Base-by-base conservation (phyloP, 2,797 vertebrate genomes). In the Gorsachius magnificus region DNA sequence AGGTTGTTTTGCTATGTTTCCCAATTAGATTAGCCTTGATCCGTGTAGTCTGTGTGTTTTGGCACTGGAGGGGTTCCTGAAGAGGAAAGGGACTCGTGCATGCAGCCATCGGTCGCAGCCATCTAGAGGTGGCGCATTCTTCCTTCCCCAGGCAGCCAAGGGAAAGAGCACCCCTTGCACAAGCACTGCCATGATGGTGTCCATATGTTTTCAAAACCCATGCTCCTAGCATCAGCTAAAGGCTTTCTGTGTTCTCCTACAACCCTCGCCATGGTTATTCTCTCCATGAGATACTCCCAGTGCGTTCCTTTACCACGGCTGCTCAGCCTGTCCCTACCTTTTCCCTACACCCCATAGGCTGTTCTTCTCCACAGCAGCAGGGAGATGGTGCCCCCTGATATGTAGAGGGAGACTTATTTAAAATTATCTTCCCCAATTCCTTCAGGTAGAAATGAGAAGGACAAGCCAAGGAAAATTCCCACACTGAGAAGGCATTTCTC, bases 61-160 rank as follows among this genome's bases (percentile, higher is more conserved):
- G 58, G 18, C 65, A 18, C 33, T 6, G 56, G 50, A 50, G 36
- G 57, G 24, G 4, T 80, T 78, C 17, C 51, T 43, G 61, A 28
- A 19, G 45, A 19, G 45, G 64, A 69, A 69, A 78, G 83, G 41
- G 15, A 3, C 25, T n/a, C 8, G 48, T 33, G 79, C 11, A 3
- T 8, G 16, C 0, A 15, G 26, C 63, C 72, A 41, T 36, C 4
- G 0, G 48, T 38, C 1, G 0, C 65, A 71, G 86, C 72, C 1
- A 48, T 91, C 93, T 93, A 46, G 95, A 93, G 90, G 92, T 76
- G 90, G 93, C 38, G 13, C 69, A 71, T 90, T 94, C 82, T 24
- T 57, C 48, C 95, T 89, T 75, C 72, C 82, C 90, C 92, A 81
- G 43, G 24, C 76, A 66, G 16, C 36, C 79, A 60, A 35, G 83